These are phyloP conservation scores for Hexactinellida sp. DNA, from an alignment of 37 sponge, comb jelly and placozoan species.

Conservation along the genomic window DNA sequence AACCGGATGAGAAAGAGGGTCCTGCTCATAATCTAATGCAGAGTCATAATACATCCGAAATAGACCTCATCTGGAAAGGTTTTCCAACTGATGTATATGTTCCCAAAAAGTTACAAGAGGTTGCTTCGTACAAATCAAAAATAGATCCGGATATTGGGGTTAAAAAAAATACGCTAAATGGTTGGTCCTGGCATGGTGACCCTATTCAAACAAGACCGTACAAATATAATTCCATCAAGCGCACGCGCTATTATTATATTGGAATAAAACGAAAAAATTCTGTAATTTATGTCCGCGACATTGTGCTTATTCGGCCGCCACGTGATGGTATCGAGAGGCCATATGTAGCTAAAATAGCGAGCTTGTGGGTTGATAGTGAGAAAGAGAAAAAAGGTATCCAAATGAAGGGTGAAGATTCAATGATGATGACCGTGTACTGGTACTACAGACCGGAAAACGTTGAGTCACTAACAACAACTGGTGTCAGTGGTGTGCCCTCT, in stretches of 20 bases:
- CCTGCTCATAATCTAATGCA: not conserved
- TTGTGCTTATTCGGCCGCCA: constrained; percentile 23
- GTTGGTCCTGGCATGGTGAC: constrained; percentile 11
- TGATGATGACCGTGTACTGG: constrained; percentile 61
- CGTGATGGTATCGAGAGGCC: constrained; percentile 23
- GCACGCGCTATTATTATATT: constrained; percentile 17
- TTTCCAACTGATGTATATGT: not conserved
- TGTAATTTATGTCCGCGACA: constrained; percentile 38
- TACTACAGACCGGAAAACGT: constrained; percentile 53
- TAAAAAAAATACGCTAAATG: not conserved
- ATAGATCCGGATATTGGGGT: not conserved
- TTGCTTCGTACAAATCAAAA: not conserved
- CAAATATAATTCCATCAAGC: not conserved
- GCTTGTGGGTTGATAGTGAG: constrained; percentile 44
- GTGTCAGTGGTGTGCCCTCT: not conserved
- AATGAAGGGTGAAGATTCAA: not conserved
- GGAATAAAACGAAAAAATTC: constrained; percentile 29
- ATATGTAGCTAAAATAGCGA: constrained; percentile 44
- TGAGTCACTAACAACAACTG: not conserved
- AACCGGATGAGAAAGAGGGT: not conserved
- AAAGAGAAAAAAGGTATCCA: not conserved
- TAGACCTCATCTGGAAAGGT: not conserved
- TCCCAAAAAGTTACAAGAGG: not conserved
- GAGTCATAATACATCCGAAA: not conserved
- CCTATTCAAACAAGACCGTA: not conserved